Base-by-base conservation (phyloP, 2,113 vertebrate species). In the Gasterosteus nipponicus region DNA sequence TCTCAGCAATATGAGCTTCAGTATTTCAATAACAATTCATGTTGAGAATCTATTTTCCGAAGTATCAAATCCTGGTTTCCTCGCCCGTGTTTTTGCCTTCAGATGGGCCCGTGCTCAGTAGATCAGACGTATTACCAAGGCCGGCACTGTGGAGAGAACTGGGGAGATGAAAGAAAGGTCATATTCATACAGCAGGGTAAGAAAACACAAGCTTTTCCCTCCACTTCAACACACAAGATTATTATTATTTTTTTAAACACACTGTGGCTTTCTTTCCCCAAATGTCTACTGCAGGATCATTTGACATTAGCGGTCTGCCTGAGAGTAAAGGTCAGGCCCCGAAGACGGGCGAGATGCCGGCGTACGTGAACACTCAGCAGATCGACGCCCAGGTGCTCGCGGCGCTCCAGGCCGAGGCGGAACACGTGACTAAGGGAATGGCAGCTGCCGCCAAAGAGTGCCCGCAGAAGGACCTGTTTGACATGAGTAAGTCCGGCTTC, bases 41-140 rank as follows among this genome's bases (percentile, higher is more conserved):
- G 35, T 56, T 53, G 12, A 68, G 10, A 31, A 2, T 41, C 22
- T 35, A 39, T 35, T n/a, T 26, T 26, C 22, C 22, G 22, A 12
- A 31, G 19, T 2, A 31, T 46, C 5, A 60, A 60, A 44, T 8
- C 29, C 11, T 9, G 22, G 18, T 29, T 2, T 46, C 3, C 26
- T 38, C 16, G 19, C 49, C 19, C 26, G 8, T 69, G 41, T 80
- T 65, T 77, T 10, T 81, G n/a, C 42, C 3, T 82, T 81, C 81
- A 96, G 96, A 91, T 93, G 88, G 82, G 91, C 73, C 84, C 92
- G 85, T 93, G 54, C 85, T 89, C 94, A 87, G 95, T 93, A 85
- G 96, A 98, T 74, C 96, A 97, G 92, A 96, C 91, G 4, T 99
- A 98, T 90, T 99, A 99, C 88, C 98, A 99, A 84, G 97, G 95